A percentile compares a stretch with the other conserved stretches of the same genome.
These are phyloP conservation scores for Dendrolimus pini DNA, from an alignment of 2,888 invertebrate species.

Conservation along the genomic window DNA sequence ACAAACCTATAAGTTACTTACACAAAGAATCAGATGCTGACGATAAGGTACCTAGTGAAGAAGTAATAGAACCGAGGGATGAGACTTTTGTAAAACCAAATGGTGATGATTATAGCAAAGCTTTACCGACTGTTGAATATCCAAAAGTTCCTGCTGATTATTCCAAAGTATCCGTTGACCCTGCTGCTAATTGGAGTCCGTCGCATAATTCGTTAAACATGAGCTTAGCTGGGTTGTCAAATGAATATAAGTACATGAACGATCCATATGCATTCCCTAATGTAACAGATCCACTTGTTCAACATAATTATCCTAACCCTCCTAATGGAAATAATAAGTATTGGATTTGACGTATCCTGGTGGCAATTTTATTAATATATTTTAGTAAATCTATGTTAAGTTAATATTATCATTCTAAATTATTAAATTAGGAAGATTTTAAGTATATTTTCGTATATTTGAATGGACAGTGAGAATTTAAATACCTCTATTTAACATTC, in stretches of 20 bases:
- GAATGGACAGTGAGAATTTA: conserved; percentile 45
- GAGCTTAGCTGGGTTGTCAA: conserved; percentile 63
- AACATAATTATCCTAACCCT: conserved; percentile 65
- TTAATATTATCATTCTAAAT: conserved; percentile 4
- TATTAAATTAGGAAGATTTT: conserved; percentile 17
- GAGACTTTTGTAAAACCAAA: conserved; percentile 55
- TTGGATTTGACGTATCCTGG: conserved; percentile 58
- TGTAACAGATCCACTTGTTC: conserved; percentile 58
- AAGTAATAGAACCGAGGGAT: conserved; percentile 59
- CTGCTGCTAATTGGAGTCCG: conserved; percentile 71
- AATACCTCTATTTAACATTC: conserved; percentile 65
- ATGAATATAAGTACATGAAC: conserved; percentile 71
- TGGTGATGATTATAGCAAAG: conserved; percentile 55
- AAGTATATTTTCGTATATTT: conserved; percentile 21
- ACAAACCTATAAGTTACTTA: conserved; percentile 62
- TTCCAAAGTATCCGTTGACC: conserved; percentile 68
- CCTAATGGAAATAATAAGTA: conserved; percentile 64
- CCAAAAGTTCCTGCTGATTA: conserved; percentile 74
- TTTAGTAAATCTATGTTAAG: conserved; percentile 14
- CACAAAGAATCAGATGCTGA: conserved; percentile 61
- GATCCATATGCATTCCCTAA: conserved; percentile 69
- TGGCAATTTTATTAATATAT: conserved; percentile 16
- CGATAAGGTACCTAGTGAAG: conserved; percentile 55
- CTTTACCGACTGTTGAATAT: conserved; percentile 71
- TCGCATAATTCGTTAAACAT: conserved; percentile 68